Evolutionary conservation across 2,113 vertebrate species (phyloP).

Genomic region (Hipposideros armiger): DNA sequence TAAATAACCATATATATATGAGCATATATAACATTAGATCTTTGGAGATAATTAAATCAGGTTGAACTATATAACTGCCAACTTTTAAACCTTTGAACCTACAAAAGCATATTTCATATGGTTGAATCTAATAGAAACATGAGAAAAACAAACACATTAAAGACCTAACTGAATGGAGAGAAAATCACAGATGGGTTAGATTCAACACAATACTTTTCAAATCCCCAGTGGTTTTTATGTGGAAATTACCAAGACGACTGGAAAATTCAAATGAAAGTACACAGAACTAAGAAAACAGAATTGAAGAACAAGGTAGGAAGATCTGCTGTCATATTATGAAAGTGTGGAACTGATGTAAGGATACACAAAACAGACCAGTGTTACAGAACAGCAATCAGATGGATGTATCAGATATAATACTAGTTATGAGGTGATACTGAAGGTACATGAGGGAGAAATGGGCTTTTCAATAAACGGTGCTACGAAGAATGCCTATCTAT

Average conservation of each 20-base stretch:
- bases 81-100: neutral
- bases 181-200: neutral
- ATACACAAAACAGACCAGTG: neutral
- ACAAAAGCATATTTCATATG: neutral
- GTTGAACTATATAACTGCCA: neutral
- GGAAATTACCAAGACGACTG: neutral
- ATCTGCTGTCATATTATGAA: neutral
- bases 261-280: neutral
- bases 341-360: neutral
- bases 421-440: neutral
- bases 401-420: neutral
- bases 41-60: neutral
- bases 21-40: neutral
- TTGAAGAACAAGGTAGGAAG: slow-evolving; percentile 41
- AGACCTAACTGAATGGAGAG: neutral
- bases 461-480: neutral
- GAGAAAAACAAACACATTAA: neutral
- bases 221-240: slow-evolving; percentile 14
- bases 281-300: slow-evolving; percentile 4
- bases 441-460: neutral
- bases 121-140: neutral
- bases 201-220: neutral
- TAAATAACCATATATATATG: neutral
- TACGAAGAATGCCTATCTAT: neutral
- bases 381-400: neutral